These are phyloP conservation scores for Synergus itoensis DNA, from an alignment of 2,888 invertebrate species.

Conservation along the genomic window DNA sequence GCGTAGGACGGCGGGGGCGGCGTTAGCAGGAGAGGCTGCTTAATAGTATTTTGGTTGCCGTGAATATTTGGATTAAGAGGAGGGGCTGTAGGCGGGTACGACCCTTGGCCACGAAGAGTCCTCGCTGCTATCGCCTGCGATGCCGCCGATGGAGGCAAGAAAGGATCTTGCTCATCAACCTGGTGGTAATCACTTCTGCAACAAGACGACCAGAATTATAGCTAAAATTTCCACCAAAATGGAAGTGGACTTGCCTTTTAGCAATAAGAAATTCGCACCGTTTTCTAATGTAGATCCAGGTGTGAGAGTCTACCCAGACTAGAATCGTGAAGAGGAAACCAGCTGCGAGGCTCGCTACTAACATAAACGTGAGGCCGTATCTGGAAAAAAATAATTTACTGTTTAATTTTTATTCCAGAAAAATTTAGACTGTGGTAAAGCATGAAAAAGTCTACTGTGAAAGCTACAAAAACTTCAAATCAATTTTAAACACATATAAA, in stretches of 20 bases:
- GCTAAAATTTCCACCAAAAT: conserved; percentile 41
- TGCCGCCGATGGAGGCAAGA: conserved; percentile 83
- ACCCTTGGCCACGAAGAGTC: conserved; percentile 86
- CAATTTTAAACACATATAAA: neutral
- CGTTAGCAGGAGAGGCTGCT: conserved; percentile 79
- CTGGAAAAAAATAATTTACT: conserved; percentile 61
- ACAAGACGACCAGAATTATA: conserved; percentile 60
- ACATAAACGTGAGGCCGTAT: conserved; percentile 89
- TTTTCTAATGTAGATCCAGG: conserved; percentile 97
- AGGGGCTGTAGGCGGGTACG: conserved; percentile 84
- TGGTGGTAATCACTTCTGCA: conserved; percentile 88
- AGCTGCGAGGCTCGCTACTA: conserved; percentile 91
- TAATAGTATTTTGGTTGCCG: conserved; percentile 81
- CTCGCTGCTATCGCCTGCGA: conserved; percentile 82
- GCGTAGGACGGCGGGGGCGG: conserved; percentile 83
- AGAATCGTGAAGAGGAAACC: conserved; percentile 94
- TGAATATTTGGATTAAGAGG: conserved; percentile 78
- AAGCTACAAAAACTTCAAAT: no score
- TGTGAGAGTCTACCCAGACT: conserved; percentile 96
- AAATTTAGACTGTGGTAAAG: neutral
- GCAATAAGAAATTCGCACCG: conserved; percentile 80
- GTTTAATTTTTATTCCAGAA: neutral
- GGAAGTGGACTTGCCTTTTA: neutral
- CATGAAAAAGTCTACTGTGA: no score
- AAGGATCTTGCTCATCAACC: conserved; percentile 91